A percentile compares a stretch with the other conserved stretches of the same genome.
Conservation (phyloP, 2,888 invertebrate species). For the Rotaria socialis region DNA sequence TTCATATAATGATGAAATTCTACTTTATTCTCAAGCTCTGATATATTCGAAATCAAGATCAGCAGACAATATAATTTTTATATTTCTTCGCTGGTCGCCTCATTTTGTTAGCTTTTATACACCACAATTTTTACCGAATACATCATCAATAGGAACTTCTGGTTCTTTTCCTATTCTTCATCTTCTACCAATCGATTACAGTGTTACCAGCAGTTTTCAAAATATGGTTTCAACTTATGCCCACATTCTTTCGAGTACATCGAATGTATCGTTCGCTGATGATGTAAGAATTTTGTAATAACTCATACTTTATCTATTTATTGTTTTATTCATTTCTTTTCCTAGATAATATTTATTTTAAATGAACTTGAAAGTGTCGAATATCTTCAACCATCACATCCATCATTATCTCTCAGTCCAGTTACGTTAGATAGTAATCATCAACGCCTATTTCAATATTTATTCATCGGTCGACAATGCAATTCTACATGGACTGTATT, state of each 20-base stretch:
- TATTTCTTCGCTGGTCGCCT: conserved; percentile 31
- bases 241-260: background rate
- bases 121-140: background rate
- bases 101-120: conserved; percentile 12
- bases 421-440: background rate
- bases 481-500: background rate
- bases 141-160: background rate
- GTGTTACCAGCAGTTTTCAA: background rate
- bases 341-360: background rate
- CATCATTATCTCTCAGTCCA: background rate
- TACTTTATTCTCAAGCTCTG: background rate
- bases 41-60: background rate
- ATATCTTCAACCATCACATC: background rate
- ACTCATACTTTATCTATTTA: no score
- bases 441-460: background rate
- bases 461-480: background rate
- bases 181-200: background rate
- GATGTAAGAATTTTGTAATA: background rate
- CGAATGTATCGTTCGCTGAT: background rate
- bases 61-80: background rate
- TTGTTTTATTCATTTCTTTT: background rate
- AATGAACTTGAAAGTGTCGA: conserved; percentile 24
- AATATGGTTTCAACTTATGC: background rate
- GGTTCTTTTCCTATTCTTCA: background rate
- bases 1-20: background rate